These are phyloP conservation scores for Pyrgus malvae DNA, from an alignment of 2,888 invertebrate genomes.

Conservation along the genomic window DNA sequence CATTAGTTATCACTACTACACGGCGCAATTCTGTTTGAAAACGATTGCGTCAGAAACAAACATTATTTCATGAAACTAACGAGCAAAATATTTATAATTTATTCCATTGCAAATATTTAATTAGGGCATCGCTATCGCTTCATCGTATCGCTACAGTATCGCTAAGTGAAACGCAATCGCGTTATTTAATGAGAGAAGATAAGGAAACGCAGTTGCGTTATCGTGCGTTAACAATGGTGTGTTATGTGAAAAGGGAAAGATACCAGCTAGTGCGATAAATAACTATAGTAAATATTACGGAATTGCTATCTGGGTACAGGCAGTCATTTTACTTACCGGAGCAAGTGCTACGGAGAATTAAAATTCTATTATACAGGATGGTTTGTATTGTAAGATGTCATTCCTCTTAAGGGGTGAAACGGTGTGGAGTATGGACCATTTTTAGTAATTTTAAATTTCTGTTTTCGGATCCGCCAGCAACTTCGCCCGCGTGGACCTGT, in stretches of 20 bases:
- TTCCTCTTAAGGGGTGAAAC: no score
- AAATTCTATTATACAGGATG: no score
- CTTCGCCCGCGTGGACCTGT: no score
- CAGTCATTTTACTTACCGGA: no score
- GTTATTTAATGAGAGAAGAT: conserved; percentile 19
- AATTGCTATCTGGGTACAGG: no score
- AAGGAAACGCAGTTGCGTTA: conserved; percentile 20
- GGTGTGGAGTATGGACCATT: no score
- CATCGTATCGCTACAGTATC: conserved; percentile 15
- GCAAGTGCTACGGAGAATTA: no score
- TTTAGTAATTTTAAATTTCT: no score
- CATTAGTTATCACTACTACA: no score
- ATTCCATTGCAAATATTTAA: conserved; percentile 23
- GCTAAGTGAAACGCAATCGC: conserved; percentile 18
- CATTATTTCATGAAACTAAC: conserved; percentile 7
- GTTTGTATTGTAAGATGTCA: no score
- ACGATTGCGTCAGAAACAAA: conserved; percentile 8
- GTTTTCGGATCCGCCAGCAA: no score
- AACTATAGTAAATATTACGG: neutral
- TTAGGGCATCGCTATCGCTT: conserved; percentile 17
- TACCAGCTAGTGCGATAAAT: neutral
- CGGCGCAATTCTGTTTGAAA: neutral
- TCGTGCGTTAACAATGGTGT: conserved; percentile 19
- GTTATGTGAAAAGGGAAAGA: conserved; percentile 10
- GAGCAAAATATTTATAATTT: conserved; percentile 20